Percentiles rank a stretch among this genome's conserved stretches.
phyloP scores from a whole-genome alignment of 1,140 invertebrate species.

The Apis mellifera region DNA sequence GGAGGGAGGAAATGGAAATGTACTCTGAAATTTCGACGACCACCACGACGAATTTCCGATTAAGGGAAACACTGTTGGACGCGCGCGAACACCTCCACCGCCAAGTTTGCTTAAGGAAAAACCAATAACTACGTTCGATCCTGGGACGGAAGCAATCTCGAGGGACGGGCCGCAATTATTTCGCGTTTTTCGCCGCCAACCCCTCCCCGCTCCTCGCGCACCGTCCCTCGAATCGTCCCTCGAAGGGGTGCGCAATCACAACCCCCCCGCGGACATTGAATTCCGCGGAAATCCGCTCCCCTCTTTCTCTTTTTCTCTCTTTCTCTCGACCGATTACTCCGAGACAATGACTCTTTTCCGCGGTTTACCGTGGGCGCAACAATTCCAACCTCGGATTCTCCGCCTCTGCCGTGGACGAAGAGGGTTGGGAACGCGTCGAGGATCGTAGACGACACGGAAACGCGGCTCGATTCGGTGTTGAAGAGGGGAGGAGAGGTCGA shows the following conservation, averaged over 20 bases:
- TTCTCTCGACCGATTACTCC: conserved; percentile 48
- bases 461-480: neutral
- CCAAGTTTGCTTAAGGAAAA: conserved; percentile 13
- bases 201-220: neutral
- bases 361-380: conserved; percentile 52
- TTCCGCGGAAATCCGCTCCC: conserved; percentile 9
- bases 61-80: neutral
- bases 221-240: neutral
- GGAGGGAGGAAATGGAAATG: neutral
- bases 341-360: conserved; percentile 54
- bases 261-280: neutral
- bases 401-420: neutral
- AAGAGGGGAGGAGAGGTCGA: too few species aligned
- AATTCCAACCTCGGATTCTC: conserved; percentile 24
- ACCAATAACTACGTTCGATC: conserved; percentile 29
- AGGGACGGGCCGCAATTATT: conserved; percentile 24
- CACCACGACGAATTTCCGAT: conserved; percentile 15
- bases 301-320: neutral
- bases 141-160: conserved; percentile 21
- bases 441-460: neutral
- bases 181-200: conserved; percentile 3
- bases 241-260: neutral
- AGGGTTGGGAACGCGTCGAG: neutral
- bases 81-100: too few species aligned
- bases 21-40: conserved; percentile 16